Conservation (phyloP, 2,888 invertebrate genomes). For the Eupsilia transversa region DNA sequence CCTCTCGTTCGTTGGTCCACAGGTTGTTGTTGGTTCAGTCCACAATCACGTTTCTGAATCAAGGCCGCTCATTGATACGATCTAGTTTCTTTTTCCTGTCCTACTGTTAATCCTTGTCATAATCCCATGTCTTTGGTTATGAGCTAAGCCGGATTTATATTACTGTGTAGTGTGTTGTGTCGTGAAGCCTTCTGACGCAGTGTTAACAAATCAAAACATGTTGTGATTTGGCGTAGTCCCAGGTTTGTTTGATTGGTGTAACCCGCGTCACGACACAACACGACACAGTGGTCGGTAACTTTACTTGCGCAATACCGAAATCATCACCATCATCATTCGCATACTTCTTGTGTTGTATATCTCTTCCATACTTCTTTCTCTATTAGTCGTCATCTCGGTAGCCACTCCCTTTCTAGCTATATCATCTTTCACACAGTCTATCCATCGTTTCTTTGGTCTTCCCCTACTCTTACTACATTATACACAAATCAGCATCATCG, state of each 20-base stretch:
- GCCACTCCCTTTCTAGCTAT: background rate
- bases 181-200: too few relatives aligned
- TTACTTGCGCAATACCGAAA: background rate
- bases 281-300: too few relatives aligned
- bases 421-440: background rate
- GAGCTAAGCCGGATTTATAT: too few relatives aligned
- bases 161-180: too few relatives aligned
- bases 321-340: background rate
- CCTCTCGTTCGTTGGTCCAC: background rate
- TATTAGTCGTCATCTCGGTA: too few relatives aligned
- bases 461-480: background rate
- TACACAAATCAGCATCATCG: too few relatives aligned
- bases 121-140: background rate
- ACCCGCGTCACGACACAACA: too few relatives aligned
- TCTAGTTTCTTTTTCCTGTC: conserved; percentile 33
- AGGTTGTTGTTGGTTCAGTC: too few relatives aligned
- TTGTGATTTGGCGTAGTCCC: too few relatives aligned
- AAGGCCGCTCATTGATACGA: conserved; percentile 10
- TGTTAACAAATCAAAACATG: too few relatives aligned
- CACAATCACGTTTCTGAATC: conserved; percentile 18
- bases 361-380: background rate
- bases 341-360: too few relatives aligned
- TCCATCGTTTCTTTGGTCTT: background rate
- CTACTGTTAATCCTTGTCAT: background rate
- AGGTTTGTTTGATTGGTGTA: too few relatives aligned